Evolutionary conservation across 2,888 invertebrate genomes (phyloP).

Genomic region (Catocala fraxini): DNA sequence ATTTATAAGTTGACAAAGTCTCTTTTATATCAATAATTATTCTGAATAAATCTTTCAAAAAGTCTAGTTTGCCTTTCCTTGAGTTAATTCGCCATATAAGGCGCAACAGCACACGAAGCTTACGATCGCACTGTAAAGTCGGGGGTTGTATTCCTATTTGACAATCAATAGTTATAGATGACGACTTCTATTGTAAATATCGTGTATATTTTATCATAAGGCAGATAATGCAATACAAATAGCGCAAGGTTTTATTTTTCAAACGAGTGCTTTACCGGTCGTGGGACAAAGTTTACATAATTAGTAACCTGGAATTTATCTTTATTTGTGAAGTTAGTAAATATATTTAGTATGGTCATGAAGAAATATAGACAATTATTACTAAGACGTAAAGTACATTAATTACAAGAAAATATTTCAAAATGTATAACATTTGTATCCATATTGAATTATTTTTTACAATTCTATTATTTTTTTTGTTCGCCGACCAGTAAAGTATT

Average conservation of each 20-base stretch:
- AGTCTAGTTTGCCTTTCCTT: no score
- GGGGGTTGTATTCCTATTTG: conserved; percentile 52
- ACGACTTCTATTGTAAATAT: conserved; percentile 66
- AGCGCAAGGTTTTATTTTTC: conserved; percentile 35
- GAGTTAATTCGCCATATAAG: background rate
- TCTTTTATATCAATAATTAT: no score
- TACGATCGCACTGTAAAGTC: conserved; percentile 30
- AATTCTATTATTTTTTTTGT: background rate
- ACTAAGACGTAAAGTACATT: no score
- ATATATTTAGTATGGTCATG: no score
- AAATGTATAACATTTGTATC: no score
- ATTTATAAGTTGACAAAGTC: no score
- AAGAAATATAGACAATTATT: no score
- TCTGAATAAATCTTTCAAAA: no score
- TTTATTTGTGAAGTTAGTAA: no score
- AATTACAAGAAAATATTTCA: no score
- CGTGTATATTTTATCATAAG: conserved; percentile 57
- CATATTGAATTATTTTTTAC: background rate
- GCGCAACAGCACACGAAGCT: conserved; percentile 11
- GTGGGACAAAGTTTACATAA: background rate
- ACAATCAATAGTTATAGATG: conserved; percentile 50
- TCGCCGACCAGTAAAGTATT: conserved; percentile 18
- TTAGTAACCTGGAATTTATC: no score
- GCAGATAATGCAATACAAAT: conserved; percentile 54
- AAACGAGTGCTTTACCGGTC: conserved; percentile 20